Base-by-base conservation (phyloP, 53 echinoderm and acorn worm genomes). In the Zoroaster sp. region DNA sequence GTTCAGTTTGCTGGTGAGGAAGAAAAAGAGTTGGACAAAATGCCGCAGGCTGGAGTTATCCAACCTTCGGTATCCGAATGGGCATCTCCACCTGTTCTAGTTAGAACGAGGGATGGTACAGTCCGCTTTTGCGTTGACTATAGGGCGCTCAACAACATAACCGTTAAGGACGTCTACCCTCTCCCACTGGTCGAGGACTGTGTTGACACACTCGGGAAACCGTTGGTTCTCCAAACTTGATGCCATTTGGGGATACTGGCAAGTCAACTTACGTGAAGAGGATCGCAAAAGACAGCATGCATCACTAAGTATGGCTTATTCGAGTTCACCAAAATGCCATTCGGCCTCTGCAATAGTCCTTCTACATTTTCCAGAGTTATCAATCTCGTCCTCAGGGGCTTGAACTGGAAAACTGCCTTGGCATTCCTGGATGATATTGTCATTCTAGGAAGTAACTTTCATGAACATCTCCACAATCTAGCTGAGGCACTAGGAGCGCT, bases 211-310 rank as follows among this genome's bases (percentile, higher is more conserved):
- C 73, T 73, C 42, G 2, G 83, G 81, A 14, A 88, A 80, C 28
- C 28, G 46, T 38, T 91, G 88, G 66, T 92, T 88, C 51, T 78
- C 88, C 5, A 88, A 81, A 25, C 69, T 92, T n/a, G 92, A 92
- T 12, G 53, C 80, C 1, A 72, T 69, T 20, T 37, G 83, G 8
- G 83, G 83, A 42, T 92, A 88, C 51, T 92, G 88, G 88, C 88
- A 92, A 44, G 74, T 92, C 7, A 15, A 75, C 14, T 17, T 93
- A 7, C 45, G 54, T 32, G 35, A 89, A 66, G 71, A 69, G n/a
- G 91, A 94, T 49, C 35, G 78, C 12, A 40, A 70, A 94, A 94
- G 69, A 94, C 94, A 11, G 91, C 87, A 0, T 90, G 89, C 49
- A 75, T 47, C 49, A 75, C 47, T 47, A n/a, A n/a, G n/a, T n/a